phyloP scores from a whole-genome alignment of 92 coral and sea anemone genomes.

The Porites cylindrica region DNA sequence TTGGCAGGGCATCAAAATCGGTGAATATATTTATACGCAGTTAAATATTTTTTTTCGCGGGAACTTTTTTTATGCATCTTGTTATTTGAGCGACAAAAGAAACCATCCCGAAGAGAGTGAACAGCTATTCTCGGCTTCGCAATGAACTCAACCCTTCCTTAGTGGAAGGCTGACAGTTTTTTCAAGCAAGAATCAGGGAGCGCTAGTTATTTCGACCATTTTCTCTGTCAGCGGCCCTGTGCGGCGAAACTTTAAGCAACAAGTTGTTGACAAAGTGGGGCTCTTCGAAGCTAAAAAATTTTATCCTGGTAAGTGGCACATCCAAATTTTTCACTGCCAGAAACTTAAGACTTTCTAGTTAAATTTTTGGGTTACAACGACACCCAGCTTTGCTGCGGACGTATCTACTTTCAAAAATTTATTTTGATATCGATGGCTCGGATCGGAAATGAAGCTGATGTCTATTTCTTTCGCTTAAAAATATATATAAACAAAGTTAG shows the following conservation, averaged over 20 bases:
- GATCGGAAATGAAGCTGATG: conserved; percentile 32
- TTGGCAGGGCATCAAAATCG: conserved; percentile 76
- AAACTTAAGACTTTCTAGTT: too few species aligned
- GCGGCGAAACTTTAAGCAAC: conserved; percentile 49
- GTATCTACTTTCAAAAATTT: conserved; percentile 34
- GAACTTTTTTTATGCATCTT: conserved; percentile 70
- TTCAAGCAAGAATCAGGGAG: conserved; percentile 2
- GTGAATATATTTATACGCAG: conserved; percentile 80
- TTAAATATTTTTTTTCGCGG: conserved; percentile 86
- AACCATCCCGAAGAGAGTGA: background rate
- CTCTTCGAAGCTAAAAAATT: background rate
- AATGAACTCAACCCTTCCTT: conserved; percentile 43
- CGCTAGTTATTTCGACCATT: conserved; percentile 9
- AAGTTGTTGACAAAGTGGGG: conserved; percentile 51
- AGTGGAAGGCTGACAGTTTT: conserved; percentile 16
- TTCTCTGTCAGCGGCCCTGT: conserved; percentile 15
- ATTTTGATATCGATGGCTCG: conserved; percentile 11
- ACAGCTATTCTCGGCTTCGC: conserved; percentile 17
- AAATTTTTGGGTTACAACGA: background rate
- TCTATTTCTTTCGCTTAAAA: background rate
- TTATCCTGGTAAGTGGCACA: conserved; percentile 26
- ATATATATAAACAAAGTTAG: conserved; percentile 6
- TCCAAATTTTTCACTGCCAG: background rate
- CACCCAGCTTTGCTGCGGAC: background rate
- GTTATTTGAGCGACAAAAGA: conserved; percentile 23